phyloP scores from a whole-genome alignment of 2,113 vertebrate genomes.

The Catharus fuscescens region DNA sequence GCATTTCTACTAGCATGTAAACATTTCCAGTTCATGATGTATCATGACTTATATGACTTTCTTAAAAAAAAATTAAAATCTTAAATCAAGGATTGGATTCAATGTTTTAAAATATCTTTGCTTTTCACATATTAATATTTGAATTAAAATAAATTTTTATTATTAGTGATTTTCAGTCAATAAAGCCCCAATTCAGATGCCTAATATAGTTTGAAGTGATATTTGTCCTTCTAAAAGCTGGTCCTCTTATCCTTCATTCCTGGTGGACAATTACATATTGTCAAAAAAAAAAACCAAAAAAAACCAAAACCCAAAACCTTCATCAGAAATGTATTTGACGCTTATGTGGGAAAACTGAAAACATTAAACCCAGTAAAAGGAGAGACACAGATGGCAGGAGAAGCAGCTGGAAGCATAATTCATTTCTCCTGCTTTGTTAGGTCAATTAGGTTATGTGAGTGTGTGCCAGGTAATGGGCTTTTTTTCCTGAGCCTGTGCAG shows the following conservation, averaged over 20 bases:
- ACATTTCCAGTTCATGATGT: fast-evolving
- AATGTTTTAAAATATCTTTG: not conserved
- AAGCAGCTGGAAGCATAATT: not conserved
- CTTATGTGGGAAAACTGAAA: not conserved
- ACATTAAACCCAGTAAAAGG: not conserved
- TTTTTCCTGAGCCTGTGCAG: not conserved
- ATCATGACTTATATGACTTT: not conserved
- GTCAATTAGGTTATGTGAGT: not conserved
- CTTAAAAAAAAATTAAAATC: not conserved
- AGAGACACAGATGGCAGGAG: not conserved
- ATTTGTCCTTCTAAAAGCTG: not conserved
- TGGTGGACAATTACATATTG: not conserved
- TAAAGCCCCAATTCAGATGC: not conserved
- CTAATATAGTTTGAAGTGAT: not conserved
- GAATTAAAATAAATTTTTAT: not conserved
- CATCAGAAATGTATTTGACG: not conserved
- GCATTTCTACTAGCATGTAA: not conserved
- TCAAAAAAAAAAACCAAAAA: not conserved
- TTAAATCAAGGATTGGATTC: not conserved
- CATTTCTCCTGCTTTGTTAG: not conserved
- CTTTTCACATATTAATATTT: not conserved
- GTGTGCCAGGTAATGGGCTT: not conserved
- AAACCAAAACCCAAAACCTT: not conserved
- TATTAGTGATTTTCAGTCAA: not conserved
- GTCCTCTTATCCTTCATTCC: not conserved